These are phyloP conservation scores for Zenarchopterus dispar DNA, from an alignment of 2,797 vertebrate species.

Conservation along the genomic window DNA sequence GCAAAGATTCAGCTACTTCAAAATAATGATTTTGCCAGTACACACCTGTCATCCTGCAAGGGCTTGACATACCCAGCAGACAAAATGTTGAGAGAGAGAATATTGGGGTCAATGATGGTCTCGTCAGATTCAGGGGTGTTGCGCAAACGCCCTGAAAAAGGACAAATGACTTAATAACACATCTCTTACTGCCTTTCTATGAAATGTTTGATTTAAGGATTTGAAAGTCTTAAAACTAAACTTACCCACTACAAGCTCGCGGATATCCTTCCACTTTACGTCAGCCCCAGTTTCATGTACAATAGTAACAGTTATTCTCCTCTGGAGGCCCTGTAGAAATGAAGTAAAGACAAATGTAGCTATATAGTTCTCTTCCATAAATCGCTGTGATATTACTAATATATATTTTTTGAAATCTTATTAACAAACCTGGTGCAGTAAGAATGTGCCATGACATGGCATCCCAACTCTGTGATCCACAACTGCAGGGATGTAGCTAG, in stretches of 20 bases:
- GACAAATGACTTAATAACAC: constrained; percentile 13
- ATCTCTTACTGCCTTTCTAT: background rate
- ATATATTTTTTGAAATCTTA: background rate
- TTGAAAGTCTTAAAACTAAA: constrained; percentile 10
- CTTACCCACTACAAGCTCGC: constrained; percentile 97
- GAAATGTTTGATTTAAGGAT: background rate
- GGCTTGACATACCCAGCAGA: constrained; percentile 90
- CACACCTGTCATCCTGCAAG: constrained; percentile 92
- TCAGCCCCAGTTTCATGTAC: constrained; percentile 93
- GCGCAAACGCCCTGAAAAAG: constrained; percentile 88
- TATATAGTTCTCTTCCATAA: background rate
- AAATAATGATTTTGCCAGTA: constrained; percentile 17
- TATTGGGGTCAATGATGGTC: constrained; percentile 94
- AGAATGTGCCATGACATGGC: constrained; percentile 95
- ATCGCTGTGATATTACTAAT: no score
- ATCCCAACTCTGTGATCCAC: constrained; percentile 97
- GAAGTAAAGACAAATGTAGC: background rate
- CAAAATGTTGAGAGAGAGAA: constrained; percentile 96
- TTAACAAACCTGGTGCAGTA: constrained; percentile 91
- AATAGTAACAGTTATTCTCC: constrained; percentile 92
- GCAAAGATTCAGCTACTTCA: constrained; percentile 6
- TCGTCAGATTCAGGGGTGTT: constrained; percentile 94
- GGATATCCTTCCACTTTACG: constrained; percentile 93
- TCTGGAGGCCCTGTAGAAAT: constrained; percentile 91
- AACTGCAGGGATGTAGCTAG: constrained; percentile 93